Conservation (phyloP, 2,888 invertebrate genomes). For the Chalcis sispes region DNA sequence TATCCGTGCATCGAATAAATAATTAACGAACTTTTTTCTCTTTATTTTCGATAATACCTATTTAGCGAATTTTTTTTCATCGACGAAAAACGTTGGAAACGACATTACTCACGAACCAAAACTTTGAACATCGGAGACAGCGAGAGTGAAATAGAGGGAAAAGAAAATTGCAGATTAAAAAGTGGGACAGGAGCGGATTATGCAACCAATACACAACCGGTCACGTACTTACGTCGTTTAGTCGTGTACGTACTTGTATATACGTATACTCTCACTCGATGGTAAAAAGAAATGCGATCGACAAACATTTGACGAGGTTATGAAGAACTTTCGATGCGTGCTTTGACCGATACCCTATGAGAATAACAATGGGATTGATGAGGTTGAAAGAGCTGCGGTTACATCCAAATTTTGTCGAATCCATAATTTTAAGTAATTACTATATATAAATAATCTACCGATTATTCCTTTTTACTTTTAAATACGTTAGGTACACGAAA, state of each 20-base stretch:
- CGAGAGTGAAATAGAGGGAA: neutral
- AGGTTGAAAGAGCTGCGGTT: no score
- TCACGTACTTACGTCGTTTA: constrained; percentile 48
- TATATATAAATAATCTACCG: no score
- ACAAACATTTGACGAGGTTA: constrained; percentile 12
- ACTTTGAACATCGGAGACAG: neutral
- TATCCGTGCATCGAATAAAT: constrained; percentile 37
- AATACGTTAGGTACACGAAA: no score
- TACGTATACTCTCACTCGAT: neutral
- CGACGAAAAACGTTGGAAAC: no score
- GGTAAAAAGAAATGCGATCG: constrained; percentile 16
- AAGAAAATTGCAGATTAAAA: constrained; percentile 43
- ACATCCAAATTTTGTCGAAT: neutral
- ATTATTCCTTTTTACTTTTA: neutral
- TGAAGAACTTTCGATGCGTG: constrained; percentile 19
- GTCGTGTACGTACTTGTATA: neutral
- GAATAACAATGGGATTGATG: constrained; percentile 21
- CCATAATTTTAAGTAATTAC: neutral
- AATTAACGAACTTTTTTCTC: constrained; percentile 26
- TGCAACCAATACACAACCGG: constrained; percentile 24
- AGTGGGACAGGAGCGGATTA: constrained; percentile 46
- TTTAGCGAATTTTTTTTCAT: neutral
- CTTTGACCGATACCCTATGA: neutral
- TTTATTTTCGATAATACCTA: neutral
- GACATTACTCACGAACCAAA: no score